Conservation (phyloP, 2,113 vertebrate genomes). For the Setophaga kirtlandii region DNA sequence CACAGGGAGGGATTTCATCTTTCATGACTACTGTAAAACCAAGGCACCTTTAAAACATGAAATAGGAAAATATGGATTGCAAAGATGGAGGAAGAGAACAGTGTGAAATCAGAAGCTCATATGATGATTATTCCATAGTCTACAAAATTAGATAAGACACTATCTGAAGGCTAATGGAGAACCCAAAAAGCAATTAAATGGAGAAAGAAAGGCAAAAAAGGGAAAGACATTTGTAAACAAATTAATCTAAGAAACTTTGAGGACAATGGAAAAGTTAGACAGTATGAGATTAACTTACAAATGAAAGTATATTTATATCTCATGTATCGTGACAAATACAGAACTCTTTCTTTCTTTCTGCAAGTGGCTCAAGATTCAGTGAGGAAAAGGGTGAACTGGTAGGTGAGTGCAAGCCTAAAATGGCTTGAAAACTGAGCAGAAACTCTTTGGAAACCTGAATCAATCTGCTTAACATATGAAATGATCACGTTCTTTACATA, state of each 20-base stretch:
- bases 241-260: neutral
- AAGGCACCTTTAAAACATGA: neutral
- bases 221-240: neutral
- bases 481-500: neutral
- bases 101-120: neutral
- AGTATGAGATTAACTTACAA: neutral
- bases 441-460: neutral
- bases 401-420: neutral
- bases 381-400: neutral
- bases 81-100: neutral
- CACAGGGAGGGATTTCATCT: neutral
- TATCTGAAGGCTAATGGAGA: neutral
- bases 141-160: neutral
- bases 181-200: neutral
- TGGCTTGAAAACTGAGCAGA: neutral
- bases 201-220: neutral
- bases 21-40: neutral
- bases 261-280: neutral
- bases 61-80: neutral
- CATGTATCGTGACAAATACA: neutral
- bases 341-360: neutral
- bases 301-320: neutral
- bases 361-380: neutral
- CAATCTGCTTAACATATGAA: neutral
- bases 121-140: neutral